phyloP scores from a whole-genome alignment of 2,113 vertebrate species.

The Embiotoca jacksoni region DNA sequence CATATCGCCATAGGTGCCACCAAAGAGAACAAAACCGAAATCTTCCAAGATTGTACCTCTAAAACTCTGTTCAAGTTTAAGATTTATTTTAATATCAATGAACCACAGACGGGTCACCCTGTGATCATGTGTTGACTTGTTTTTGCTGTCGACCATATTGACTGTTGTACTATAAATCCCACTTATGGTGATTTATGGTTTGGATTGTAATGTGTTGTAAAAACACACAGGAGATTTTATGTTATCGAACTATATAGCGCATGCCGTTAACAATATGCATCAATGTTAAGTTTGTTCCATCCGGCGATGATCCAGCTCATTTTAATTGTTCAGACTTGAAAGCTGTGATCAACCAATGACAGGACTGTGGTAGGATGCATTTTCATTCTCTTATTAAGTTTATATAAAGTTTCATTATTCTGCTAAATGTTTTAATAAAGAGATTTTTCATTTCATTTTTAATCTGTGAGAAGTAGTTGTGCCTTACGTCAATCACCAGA shows the following conservation, averaged over 20 bases:
- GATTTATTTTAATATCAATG: background rate
- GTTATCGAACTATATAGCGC: background rate
- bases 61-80: background rate
- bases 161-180: background rate
- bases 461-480: background rate
- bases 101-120: conserved; percentile 9
- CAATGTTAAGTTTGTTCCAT: background rate
- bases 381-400: conserved; percentile 10
- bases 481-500: background rate
- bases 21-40: no score
- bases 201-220: background rate
- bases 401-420: conserved; percentile 10
- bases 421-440: conserved; percentile 41
- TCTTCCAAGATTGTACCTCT: no score
- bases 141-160: background rate
- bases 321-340: conserved; percentile 10
- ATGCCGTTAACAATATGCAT: background rate
- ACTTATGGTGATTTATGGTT: background rate
- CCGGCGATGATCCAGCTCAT: background rate
- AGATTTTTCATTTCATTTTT: background rate
- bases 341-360: no score
- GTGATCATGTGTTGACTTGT: background rate
- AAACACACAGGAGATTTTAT: background rate
- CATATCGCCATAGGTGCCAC: no score
- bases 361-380: background rate